Evolutionary conservation across 92 coral and sea anemone genomes (phyloP).

Genomic region (Plumapathes pennacea): DNA sequence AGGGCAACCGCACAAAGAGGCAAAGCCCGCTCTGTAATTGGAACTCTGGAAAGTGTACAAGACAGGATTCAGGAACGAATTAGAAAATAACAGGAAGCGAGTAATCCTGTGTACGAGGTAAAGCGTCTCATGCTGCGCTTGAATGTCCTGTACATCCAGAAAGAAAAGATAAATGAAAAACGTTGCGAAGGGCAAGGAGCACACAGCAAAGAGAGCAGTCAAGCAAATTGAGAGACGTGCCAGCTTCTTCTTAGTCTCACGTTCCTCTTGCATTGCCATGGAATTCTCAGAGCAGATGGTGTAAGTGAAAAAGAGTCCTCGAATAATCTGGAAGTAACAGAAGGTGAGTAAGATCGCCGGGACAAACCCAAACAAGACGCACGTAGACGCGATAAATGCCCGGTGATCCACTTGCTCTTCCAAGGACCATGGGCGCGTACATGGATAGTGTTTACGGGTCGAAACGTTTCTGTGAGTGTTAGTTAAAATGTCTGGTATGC

Average conservation of each 20-base stretch:
- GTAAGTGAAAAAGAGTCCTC: conserved; percentile 29
- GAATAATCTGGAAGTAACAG: conserved; percentile 28
- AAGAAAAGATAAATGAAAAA: conserved; percentile 18
- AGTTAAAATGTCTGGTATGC: conserved; percentile 8
- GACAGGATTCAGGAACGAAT: conserved; percentile 31
- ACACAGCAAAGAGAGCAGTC: conserved; percentile 23
- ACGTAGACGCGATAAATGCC: conserved; percentile 31
- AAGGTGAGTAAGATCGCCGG: conserved; percentile 1
- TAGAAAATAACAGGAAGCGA: conserved; percentile 32
- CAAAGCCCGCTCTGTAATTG: conserved; percentile 32
- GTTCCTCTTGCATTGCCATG: conserved; percentile 1
- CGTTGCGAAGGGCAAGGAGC: conserved; percentile 28
- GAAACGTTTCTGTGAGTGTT: background rate
- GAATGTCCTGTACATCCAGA: background rate
- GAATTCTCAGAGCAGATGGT: conserved; percentile 24
- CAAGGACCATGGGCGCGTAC: conserved; percentile 23
- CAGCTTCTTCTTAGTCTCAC: conserved; percentile 25
- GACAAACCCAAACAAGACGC: conserved; percentile 9
- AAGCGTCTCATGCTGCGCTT: background rate
- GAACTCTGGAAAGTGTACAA: conserved; percentile 47
- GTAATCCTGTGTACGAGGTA: conserved; percentile 9
- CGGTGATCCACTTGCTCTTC: conserved; percentile 10
- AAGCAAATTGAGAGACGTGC: conserved; percentile 36
- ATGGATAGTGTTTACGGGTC: background rate
- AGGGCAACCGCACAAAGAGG: too few species aligned